Evolutionary conservation across 2,113 vertebrate species (phyloP), one percentile per base, ranked within the genome.

Genomic region (Mobula birostris): DNA sequence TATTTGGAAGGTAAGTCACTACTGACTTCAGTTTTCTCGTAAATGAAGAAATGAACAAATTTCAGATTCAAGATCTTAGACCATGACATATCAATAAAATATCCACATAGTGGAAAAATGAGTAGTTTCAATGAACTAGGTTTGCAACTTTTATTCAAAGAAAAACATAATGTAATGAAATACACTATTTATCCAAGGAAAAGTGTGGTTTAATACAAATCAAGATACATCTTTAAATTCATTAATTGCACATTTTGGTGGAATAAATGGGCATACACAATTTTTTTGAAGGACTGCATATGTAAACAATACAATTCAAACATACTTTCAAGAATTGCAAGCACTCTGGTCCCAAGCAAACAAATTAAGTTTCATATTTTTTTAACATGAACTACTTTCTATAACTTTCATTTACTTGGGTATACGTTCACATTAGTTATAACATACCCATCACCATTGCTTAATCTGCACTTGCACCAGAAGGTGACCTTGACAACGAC

Each of bases 1-100:
- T 97, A 97, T 97, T 48, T 48, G 48, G 48, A 97, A 97, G 96
- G 95, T 95, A 80, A 96, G 96, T 97, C 97, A 97, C 97, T 97
- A 97, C 96, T 96, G 94, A 96, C 97, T 95, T 95, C 94, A 94
- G 95, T 95, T 95, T 32, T 92, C 94, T 94, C 85, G 85, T 94
- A 78, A 92, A 40, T 36, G 58, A 94, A 92, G 94, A 94, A 79
- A 56, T 70, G 17, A 70, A 83, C 24, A 15, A 63, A 29, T 27
- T 9, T 61, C 58, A 87, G 14, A 27, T 11, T 40, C 17, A 24
- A 61, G 56, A 19, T 61, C 14, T 88, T 27, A 63, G 61, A 63
- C 83, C 83, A 88, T 58, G 29, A 24, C 12, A 87, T n/a, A 29
- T 48, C 83, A 88, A 88, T n/a, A 27, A 63, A 61, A 88, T 87